phyloP scores from a whole-genome alignment of 2,888 invertebrate species.

The Machimus rusticus region DNA sequence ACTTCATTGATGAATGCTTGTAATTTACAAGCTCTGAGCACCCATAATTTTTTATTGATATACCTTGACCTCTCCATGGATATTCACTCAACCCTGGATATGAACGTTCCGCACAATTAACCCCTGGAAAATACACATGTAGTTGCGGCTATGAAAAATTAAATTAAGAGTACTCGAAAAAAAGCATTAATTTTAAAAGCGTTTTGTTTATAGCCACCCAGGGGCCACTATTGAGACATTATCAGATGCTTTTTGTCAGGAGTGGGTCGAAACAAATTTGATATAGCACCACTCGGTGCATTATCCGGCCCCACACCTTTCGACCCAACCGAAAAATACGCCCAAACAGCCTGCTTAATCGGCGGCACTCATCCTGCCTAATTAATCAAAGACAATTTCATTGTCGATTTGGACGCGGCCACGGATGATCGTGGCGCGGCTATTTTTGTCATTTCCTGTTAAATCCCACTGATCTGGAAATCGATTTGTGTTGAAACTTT shows the following conservation, averaged over 20 bases:
- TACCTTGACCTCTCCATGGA: not conserved
- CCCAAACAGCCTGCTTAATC: not conserved
- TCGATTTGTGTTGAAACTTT: slow-evolving; percentile 16
- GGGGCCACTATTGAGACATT: slow-evolving; percentile 18
- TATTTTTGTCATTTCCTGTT: slow-evolving; percentile 29
- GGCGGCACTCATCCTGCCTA: not conserved
- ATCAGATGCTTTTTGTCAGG: not conserved
- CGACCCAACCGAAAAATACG: not conserved
- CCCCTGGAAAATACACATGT: not conserved
- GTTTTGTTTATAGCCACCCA: not conserved
- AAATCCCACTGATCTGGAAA: slow-evolving; percentile 20
- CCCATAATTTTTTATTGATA: not conserved
- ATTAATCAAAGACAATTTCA: slow-evolving; percentile 20
- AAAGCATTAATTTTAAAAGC: not conserved
- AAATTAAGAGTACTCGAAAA: not conserved
- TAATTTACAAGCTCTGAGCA: not conserved
- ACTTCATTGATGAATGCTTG: not conserved
- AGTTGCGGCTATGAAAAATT: not conserved
- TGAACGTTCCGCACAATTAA: not conserved
- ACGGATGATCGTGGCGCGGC: not conserved
- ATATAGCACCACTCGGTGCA: not conserved
- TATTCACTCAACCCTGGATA: not conserved
- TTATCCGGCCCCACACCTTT: slow-evolving; percentile 8
- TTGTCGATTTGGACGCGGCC: not conserved
- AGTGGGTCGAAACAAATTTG: not conserved